Percentiles rank a stretch among this genome's conserved stretches.
These are phyloP conservation scores for Neodon shergylaensis DNA, from an alignment of 2,113 vertebrate species.

Conservation along the genomic window DNA sequence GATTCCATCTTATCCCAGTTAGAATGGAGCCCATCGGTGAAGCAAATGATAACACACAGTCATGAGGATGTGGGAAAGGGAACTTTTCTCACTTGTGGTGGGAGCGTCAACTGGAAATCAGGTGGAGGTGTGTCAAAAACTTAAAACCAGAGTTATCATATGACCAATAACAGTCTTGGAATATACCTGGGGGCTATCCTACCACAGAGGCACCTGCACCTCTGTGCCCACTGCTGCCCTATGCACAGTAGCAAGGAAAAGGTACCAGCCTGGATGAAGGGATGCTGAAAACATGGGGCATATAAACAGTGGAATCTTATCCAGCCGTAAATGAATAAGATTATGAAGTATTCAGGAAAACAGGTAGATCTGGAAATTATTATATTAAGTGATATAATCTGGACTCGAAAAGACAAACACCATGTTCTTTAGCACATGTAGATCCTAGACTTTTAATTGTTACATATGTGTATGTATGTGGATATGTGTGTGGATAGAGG, in stretches of 20 bases:
- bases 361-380: background rate
- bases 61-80: background rate
- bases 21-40: background rate
- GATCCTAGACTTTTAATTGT: background rate
- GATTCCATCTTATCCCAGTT: background rate
- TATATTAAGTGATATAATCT: background rate
- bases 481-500: background rate
- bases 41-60: too few relatives aligned
- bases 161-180: background rate
- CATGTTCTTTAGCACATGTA: background rate
- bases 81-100: background rate
- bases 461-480: background rate
- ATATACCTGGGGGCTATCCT: background rate
- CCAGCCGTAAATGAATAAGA: background rate
- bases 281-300: background rate
- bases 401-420: background rate
- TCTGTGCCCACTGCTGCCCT: background rate
- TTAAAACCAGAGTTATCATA: background rate
- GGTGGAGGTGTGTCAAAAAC: background rate
- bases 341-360: background rate
- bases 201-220: background rate
- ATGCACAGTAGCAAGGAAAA: background rate
- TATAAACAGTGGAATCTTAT: background rate
- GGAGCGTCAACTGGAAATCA: background rate
- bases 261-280: background rate